Evolutionary conservation across 2,797 vertebrate genomes (phyloP), one percentile per base, ranked within the genome.

Genomic region (Yasuhikotakia modesta): DNA sequence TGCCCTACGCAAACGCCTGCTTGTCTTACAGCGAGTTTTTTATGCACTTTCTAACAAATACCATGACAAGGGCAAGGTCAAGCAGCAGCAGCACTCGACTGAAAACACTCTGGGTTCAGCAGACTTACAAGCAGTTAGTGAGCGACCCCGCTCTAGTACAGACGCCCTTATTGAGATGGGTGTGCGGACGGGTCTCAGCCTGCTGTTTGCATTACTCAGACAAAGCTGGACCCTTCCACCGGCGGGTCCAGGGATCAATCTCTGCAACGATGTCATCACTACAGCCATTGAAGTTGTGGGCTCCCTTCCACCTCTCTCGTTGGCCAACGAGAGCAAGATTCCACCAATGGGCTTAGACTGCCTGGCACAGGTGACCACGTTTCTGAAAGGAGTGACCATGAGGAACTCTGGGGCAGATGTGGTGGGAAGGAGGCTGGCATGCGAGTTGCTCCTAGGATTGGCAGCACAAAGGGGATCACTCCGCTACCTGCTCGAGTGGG

Each of bases 141-240:
- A 99, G 86, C 94, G 97, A 32, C 97, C 97, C 0, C 91, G 97
- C 27, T 99, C 97, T 7, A 98, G 96, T 90, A 99, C 97, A 0
- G 97, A 99, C 1, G 97, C 97, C 0, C 96, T 99, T 22, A 99
- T 99, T 30, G 97, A 99, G 90, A 99, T 99, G 97, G 97, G 97
- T 0, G 97, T 99, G 13, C 94, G 97, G 76, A 99, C 97, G 3
- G 97, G 97, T 53, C 90, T 99, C 52, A 99, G 97, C 86, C 93
- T 99, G 73, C 92, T 99, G 1, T 99, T 99, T 79, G 97, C 97
- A 60, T 91, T 99, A 85, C 93, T 99, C n/a, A 92, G 96, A 73
- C 97, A 99, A 85, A 99, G 96, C 88, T 99, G 97, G 97, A 95
- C 96, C 92, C 95, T 96, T 92, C 96, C 97, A 0, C 91, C 92